Evolutionary conservation across 2,888 invertebrate species (phyloP).

Genomic region (Epirrhoe alternata): DNA sequence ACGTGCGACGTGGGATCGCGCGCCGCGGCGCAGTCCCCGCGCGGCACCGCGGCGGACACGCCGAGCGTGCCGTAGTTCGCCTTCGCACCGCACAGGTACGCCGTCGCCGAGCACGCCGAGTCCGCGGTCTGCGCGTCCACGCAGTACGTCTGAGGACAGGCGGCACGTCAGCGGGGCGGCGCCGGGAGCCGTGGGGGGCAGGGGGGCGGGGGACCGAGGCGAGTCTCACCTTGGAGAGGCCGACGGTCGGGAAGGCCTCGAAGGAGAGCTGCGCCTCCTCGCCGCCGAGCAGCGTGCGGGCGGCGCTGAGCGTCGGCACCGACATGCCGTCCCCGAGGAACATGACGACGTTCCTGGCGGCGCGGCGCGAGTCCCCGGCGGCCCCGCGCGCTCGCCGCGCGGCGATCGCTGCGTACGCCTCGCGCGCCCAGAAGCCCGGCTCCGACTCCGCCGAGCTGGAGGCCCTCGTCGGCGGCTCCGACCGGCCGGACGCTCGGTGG

Average conservation of each 20-base stretch:
- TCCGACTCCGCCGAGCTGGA: constrained; percentile 43
- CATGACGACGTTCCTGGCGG: constrained; percentile 67
- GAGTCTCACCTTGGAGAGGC: constrained; percentile 15
- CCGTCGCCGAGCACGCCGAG: constrained; percentile 89
- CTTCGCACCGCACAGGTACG: constrained; percentile 88
- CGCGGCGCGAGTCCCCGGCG: constrained; percentile 1
- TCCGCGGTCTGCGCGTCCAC: constrained; percentile 88
- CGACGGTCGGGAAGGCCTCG: constrained; percentile 75
- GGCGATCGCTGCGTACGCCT: constrained; percentile 70
- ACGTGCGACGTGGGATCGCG: constrained; percentile 78
- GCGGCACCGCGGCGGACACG: constrained; percentile 85
- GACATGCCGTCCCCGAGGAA: constrained; percentile 91
- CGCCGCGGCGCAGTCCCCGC: constrained; percentile 85
- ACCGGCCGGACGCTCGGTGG: constrained; percentile 9
- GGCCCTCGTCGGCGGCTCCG: neutral
- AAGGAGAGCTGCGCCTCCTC: constrained; percentile 85
- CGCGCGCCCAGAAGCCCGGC: constrained; percentile 73
- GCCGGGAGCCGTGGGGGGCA: neutral
- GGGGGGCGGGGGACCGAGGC: neutral
- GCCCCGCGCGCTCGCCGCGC: neutral
- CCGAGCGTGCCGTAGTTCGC: constrained; percentile 87
- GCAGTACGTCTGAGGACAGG: constrained; percentile 77
- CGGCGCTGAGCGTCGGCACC: constrained; percentile 86
- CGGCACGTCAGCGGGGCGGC: neutral
- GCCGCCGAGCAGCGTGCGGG: constrained; percentile 86